Conservation (phyloP, 1,140 invertebrate species). For the Trigoniulus corallinus region DNA sequence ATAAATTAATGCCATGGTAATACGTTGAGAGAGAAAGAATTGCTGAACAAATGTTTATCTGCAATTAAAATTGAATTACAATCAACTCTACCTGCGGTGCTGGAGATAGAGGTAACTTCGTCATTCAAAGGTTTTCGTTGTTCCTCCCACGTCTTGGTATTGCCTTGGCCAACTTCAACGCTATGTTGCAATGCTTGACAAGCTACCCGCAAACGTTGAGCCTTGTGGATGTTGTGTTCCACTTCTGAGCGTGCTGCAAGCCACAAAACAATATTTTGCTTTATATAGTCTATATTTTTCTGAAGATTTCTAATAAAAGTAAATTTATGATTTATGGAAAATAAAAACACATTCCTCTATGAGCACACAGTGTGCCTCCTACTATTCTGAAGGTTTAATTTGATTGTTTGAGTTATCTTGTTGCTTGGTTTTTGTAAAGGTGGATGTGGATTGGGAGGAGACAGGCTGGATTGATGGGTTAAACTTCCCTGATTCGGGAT, state of each 20-base stretch:
- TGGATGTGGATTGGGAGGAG: too few species aligned
- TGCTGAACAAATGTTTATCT: slow-evolving; percentile 3
- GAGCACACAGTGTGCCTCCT: too few species aligned
- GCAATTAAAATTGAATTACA: slow-evolving; percentile 3
- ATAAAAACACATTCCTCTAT: not conserved
- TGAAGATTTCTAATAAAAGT: slow-evolving; percentile 9
- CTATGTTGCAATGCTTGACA: slow-evolving; percentile 66
- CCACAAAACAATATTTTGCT: too few species aligned
- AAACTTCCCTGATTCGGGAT: too few species aligned
- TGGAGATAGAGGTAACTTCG: slow-evolving; percentile 48
- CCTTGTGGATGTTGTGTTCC: slow-evolving; percentile 58
- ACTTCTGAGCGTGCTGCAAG: slow-evolving; percentile 55
- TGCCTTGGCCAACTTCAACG: slow-evolving; percentile 39
- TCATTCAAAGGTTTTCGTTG: slow-evolving; percentile 50
- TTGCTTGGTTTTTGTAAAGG: too few species aligned
- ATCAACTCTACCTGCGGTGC: slow-evolving; percentile 41
- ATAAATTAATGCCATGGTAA: too few species aligned
- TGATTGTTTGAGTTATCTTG: too few species aligned
- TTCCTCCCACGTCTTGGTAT: slow-evolving; percentile 14
- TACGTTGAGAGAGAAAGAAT: too few species aligned
- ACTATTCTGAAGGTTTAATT: too few species aligned
- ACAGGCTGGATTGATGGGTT: too few species aligned
- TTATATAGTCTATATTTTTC: too few species aligned
- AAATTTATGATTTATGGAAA: not conserved
- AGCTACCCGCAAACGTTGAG: slow-evolving; percentile 79